Evolutionary conservation across 2,888 invertebrate genomes (phyloP).

Genomic region (Cantharis rustica): DNA sequence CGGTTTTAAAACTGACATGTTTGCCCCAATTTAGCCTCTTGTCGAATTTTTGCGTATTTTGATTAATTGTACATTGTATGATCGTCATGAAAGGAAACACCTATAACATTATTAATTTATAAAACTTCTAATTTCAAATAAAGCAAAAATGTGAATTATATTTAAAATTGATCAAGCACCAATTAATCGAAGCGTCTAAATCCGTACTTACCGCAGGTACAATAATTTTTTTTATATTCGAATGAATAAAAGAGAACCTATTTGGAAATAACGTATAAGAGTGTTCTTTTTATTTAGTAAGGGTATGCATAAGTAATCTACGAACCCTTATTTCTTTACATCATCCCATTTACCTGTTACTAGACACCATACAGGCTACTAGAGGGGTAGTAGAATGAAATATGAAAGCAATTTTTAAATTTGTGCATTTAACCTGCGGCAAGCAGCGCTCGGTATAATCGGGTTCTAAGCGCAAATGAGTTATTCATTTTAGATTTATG

Average conservation of each 20-base stretch:
- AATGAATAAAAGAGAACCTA: not conserved
- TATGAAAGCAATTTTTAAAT: slow-evolving; percentile 52
- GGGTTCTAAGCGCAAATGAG: slow-evolving; percentile 50
- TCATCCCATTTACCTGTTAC: slow-evolving; percentile 37
- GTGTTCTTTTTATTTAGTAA: not conserved
- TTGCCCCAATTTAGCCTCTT: too few relatives aligned
- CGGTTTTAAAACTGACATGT: too few relatives aligned
- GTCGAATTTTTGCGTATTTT: too few relatives aligned
- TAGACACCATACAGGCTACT: slow-evolving; percentile 16
- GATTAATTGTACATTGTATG: too few relatives aligned
- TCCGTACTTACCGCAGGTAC: not conserved
- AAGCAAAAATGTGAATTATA: too few relatives aligned
- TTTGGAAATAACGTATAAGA: not conserved
- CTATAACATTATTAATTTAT: too few relatives aligned
- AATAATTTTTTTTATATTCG: not conserved
- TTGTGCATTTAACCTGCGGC: slow-evolving; percentile 50
- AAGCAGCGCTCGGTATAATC: slow-evolving; percentile 48
- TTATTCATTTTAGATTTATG: slow-evolving; percentile 54
- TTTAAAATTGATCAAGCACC: too few relatives aligned
- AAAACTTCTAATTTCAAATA: too few relatives aligned
- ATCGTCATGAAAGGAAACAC: too few relatives aligned
- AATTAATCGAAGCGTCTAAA: not conserved
- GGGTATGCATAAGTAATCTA: slow-evolving; percentile 12
- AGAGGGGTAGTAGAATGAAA: slow-evolving; percentile 39
- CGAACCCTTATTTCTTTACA: slow-evolving; percentile 19